Evolutionary conservation across 2,888 invertebrate species (phyloP), one percentile per base, ranked within the genome.

Genomic region (Tortrix viridana): DNA sequence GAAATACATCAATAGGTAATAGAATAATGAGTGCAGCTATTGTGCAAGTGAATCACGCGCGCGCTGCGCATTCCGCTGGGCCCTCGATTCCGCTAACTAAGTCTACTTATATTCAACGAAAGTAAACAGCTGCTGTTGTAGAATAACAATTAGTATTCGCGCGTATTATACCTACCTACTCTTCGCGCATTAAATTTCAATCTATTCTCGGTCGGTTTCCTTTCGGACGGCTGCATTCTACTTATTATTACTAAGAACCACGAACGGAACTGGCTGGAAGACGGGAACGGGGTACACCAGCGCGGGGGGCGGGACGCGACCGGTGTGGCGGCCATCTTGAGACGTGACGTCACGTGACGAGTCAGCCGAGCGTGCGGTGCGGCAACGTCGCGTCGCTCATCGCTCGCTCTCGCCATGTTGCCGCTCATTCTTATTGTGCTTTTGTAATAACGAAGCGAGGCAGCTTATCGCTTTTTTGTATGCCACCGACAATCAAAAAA

Each of bases 341-440:
- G 91, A 90, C 89, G 89, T 92, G 91, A 92, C 92, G 92, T 92
- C 92, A 92, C 91, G 86, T 90, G 90, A 92, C 92, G 91, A 90
- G 85, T 88, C 87, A 89, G 85, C 86, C 87, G 85, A 85, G 84
- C 83, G 84, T 78, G 83, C 85, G 79, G 84, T 58, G 76, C 78
- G 91, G 90, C 92, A 92, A 91, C 91, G 82, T 81, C 88, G 89
- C 90, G 68, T 67, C 67, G 62, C 71, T 59, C 71, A 67, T 67
- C 69, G 72, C 71, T 59, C 69, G 68, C 71, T 73, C 75, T 71
- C 71, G 80, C 86, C 76, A 81, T 81, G 88, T 88, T 86, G 86
- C 85, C 88, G 81, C 77, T 86, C 77, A 77, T 79, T 79, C 74
- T 70, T 84, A 84, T 86, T 86, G 84, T 87, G 84, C 81, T 83